These are phyloP conservation scores for Dipus sagitta DNA, from an alignment of 2,797 vertebrate genomes.

Conservation along the genomic window DNA sequence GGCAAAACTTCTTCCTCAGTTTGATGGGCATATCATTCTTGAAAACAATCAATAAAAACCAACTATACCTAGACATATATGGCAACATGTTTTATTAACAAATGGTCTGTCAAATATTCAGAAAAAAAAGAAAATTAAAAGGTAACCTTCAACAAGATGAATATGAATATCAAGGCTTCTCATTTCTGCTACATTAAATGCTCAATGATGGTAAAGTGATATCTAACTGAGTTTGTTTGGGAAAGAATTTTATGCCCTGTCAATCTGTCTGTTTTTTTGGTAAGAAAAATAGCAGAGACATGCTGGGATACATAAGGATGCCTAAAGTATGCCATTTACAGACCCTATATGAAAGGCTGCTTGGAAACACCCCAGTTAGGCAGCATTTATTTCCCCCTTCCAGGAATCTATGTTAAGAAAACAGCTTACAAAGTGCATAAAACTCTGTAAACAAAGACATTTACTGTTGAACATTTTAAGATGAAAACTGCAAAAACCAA, in stretches of 20 bases:
- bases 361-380: slow-evolving; percentile 41
- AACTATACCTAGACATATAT: slow-evolving; percentile 8
- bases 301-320: background rate
- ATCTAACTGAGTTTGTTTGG: slow-evolving; percentile 62
- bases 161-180: slow-evolving; percentile 55
- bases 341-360: background rate
- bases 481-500: background rate
- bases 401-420: slow-evolving; percentile 45
- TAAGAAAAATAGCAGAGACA: slow-evolving; percentile 59
- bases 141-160: slow-evolving; percentile 47
- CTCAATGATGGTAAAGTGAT: slow-evolving; percentile 47
- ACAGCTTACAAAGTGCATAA: slow-evolving; percentile 18
- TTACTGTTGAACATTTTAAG: slow-evolving; percentile 19
- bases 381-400: slow-evolving; percentile 59
- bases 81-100: too few species aligned
- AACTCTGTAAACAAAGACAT: slow-evolving; percentile 21
- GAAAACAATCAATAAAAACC: slow-evolving; percentile 10
- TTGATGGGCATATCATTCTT: slow-evolving; percentile 15
- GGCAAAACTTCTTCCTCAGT: background rate
- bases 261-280: slow-evolving; percentile 39
- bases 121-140: slow-evolving; percentile 59
- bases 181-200: slow-evolving; percentile 61
- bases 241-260: slow-evolving; percentile 60
- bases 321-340: slow-evolving; percentile 45
- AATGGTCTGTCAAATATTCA: slow-evolving; percentile 44